These are phyloP conservation scores for Drosophila ezoana DNA, from an alignment of 2,888 invertebrate genomes.

Conservation along the genomic window DNA sequence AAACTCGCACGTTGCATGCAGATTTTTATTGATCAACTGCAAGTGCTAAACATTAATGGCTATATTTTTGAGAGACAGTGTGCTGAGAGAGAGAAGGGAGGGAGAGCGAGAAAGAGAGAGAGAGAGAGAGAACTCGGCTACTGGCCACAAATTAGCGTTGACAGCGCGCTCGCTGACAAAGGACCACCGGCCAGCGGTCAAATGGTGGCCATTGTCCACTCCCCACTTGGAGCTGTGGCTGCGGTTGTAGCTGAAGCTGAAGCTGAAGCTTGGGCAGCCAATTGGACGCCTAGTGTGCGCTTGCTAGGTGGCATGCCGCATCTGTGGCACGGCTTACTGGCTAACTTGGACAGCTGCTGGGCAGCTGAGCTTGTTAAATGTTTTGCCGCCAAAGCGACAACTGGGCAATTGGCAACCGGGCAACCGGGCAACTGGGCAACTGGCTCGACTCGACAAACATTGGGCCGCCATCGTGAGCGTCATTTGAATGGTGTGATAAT, in stretches of 20 bases:
- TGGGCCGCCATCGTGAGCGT: slow-evolving; percentile 66
- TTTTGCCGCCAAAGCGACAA: slow-evolving; percentile 70
- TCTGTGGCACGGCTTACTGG: slow-evolving; percentile 36
- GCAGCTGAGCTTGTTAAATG: slow-evolving; percentile 70
- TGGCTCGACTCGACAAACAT: slow-evolving; percentile 26
- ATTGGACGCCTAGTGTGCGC: slow-evolving; percentile 78
- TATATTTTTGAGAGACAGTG: slow-evolving; percentile 54
- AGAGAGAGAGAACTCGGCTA: too few relatives aligned
- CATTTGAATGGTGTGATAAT: slow-evolving; percentile 84
- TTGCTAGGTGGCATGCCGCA: slow-evolving; percentile 73
- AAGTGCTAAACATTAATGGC: slow-evolving; percentile 66
- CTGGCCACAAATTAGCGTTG: slow-evolving; percentile 71
- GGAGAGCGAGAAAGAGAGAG: too few relatives aligned
- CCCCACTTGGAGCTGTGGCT: neutral
- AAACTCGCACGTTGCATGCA: slow-evolving; percentile 76
- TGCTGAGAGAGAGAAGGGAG: too few relatives aligned
- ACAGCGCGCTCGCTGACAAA: slow-evolving; percentile 68
- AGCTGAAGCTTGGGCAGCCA: slow-evolving; percentile 49
- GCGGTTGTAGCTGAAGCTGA: neutral
- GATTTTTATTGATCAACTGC: slow-evolving; percentile 65
- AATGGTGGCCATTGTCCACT: slow-evolving; percentile 34
- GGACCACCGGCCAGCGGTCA: slow-evolving; percentile 58
- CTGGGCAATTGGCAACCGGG: slow-evolving; percentile 3
- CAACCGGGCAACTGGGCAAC: slow-evolving; percentile 14
- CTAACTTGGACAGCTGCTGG: slow-evolving; percentile 24